phyloP scores from a whole-genome alignment of 2,797 vertebrate species.

The Hydrolagus colliei region DNA sequence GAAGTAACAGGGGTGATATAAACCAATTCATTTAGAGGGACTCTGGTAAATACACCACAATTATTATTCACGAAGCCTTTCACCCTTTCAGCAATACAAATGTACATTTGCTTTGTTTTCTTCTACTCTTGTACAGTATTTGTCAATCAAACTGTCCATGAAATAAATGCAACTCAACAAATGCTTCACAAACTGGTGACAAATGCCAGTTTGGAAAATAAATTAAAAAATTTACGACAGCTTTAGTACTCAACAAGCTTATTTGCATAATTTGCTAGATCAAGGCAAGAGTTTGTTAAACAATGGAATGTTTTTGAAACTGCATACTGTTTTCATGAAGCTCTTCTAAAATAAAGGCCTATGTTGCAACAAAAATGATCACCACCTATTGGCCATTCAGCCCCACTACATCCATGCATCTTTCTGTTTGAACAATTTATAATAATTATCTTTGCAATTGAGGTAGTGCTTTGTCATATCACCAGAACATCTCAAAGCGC shows the following conservation, averaged over 20 bases:
- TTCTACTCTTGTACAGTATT: neutral
- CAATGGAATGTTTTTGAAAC: neutral
- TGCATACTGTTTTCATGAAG: no score
- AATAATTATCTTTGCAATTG: no score
- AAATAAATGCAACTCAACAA: neutral
- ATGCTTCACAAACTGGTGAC: neutral
- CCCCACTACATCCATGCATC: neutral
- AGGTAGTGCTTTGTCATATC: no score
- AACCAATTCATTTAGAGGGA: neutral
- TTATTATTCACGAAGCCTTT: neutral
- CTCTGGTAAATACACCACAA: neutral
- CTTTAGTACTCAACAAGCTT: neutral
- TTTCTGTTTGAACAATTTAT: no score
- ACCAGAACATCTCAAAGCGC: no score
- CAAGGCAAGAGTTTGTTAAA: neutral
- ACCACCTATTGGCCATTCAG: neutral
- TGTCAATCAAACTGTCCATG: neutral
- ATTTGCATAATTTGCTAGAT: neutral
- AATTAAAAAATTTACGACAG: neutral
- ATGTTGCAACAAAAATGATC: neutral
- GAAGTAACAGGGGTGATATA: neutral
- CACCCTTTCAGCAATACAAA: slow-evolving; percentile 12
- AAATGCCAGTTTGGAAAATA: neutral
- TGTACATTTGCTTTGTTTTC: neutral
- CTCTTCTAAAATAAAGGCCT: neutral